Conservation (phyloP, 2,888 invertebrate species). For the Scrobipalpa costella region DNA sequence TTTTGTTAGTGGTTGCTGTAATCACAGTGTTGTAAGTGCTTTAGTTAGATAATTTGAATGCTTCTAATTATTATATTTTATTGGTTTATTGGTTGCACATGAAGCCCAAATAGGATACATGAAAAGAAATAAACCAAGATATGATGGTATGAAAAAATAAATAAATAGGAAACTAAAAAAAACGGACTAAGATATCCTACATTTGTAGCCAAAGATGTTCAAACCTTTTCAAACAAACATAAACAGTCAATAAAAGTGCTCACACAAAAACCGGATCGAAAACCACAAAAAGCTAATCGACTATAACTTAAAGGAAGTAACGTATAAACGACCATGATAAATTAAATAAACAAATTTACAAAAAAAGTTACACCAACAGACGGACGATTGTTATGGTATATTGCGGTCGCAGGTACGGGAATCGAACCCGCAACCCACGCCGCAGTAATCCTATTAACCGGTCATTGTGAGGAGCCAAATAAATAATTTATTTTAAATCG, state of each 20-base stretch:
- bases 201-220: background rate
- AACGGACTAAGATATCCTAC: background rate
- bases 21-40: constrained; percentile 2
- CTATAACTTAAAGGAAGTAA: constrained; percentile 73
- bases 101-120: too few relatives aligned
- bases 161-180: background rate
- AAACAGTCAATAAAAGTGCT: constrained; percentile 55
- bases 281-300: constrained; percentile 76
- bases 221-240: constrained; percentile 46
- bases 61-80: background rate
- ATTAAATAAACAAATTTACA: constrained; percentile 80
- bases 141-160: too few relatives aligned
- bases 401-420: constrained; percentile 68
- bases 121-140: too few relatives aligned
- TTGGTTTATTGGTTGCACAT: too few relatives aligned
- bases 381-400: constrained; percentile 57
- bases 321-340: constrained; percentile 77
- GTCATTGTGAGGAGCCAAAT: constrained; percentile 69
- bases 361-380: constrained; percentile 63
- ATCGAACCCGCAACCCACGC: constrained; percentile 62
- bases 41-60: background rate
- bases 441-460: constrained; percentile 72
- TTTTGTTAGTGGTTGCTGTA: constrained; percentile 18
- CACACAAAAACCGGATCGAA: constrained; percentile 16
- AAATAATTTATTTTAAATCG: constrained; percentile 74